Evolutionary conservation across 2,797 vertebrate genomes (phyloP).

Genomic region (Hypotaenidia philippensis): DNA sequence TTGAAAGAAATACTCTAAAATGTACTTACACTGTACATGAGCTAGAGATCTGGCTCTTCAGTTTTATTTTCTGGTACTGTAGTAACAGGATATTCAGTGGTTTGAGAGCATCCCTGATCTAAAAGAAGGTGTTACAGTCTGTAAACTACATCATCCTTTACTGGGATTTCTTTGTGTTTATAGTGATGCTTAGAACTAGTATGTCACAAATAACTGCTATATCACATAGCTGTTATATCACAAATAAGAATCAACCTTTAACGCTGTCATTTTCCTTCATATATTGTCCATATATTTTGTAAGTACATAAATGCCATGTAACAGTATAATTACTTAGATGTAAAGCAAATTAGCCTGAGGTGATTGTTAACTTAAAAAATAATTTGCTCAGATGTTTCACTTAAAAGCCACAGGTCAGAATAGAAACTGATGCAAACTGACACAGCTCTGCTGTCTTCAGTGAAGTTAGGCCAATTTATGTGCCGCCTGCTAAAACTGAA

Average conservation of each 20-base stretch:
- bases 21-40: not conserved
- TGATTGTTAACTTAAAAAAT: slow-evolving; percentile 14
- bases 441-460: not conserved
- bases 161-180: not conserved
- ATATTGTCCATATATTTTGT: not conserved
- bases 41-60: not conserved
- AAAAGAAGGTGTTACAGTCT: not conserved
- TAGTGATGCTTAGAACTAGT: not conserved
- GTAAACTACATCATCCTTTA: not conserved
- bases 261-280: not conserved
- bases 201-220: not conserved
- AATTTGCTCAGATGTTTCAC: slow-evolving; percentile 22
- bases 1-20: not conserved
- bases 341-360: not conserved
- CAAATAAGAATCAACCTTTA: not conserved
- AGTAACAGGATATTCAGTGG: not conserved
- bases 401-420: slow-evolving; percentile 1
- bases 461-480: not conserved
- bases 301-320: not conserved
- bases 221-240: not conserved
- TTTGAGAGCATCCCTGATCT: not conserved
- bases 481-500: slow-evolving; percentile 17
- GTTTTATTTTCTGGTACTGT: not conserved
- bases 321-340: not conserved
- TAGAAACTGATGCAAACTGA: not conserved